Evolutionary conservation across 2,888 invertebrate species (phyloP).

Genomic region (Conus canariensis): DNA sequence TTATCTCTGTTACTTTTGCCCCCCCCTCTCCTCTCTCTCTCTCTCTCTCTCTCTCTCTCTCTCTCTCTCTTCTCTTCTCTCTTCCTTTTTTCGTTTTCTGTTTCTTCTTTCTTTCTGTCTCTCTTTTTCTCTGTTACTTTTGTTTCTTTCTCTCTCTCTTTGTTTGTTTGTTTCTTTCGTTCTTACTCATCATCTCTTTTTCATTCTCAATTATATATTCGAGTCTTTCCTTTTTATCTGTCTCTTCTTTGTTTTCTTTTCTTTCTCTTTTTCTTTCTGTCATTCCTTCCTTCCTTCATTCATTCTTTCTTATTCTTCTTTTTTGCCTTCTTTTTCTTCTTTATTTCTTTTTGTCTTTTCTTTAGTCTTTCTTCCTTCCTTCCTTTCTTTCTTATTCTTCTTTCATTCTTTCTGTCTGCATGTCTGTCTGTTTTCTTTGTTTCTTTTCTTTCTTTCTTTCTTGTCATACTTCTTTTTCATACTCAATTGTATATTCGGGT

Average conservation of each 20-base stretch:
- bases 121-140: neutral
- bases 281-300: neutral
- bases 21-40: neutral
- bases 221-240: neutral
- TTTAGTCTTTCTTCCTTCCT: too few species aligned
- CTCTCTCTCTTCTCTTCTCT: neutral
- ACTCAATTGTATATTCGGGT: too few species aligned
- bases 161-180: neutral
- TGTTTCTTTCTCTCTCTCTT: neutral
- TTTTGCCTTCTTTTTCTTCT: too few species aligned
- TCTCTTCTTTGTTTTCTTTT: neutral
- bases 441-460: neutral
- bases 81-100: neutral
- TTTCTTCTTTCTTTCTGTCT: neutral
- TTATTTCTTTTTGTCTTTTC: too few species aligned
- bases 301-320: neutral
- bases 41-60: conserved; percentile 1
- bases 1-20: neutral
- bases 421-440: neutral
- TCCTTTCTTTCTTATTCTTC: neutral
- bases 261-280: neutral
- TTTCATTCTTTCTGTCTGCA: neutral
- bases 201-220: neutral
- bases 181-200: neutral
- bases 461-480: too few species aligned